Conservation (phyloP, 2,888 invertebrate species). For the Andrena hattorfiana region DNA sequence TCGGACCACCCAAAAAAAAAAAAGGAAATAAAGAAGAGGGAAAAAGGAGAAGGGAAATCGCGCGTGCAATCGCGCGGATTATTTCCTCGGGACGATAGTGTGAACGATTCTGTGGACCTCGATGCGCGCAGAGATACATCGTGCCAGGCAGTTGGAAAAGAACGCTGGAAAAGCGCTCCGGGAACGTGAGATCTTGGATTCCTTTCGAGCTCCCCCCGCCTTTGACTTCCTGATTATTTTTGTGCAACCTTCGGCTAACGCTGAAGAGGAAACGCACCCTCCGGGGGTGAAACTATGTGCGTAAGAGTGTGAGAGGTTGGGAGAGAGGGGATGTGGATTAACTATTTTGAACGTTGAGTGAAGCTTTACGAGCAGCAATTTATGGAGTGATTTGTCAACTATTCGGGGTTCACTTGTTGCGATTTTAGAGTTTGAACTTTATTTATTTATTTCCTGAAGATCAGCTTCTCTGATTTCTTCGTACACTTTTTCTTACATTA, state of each 20-base stretch:
- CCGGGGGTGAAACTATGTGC: too few relatives aligned
- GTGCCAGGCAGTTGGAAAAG: neutral
- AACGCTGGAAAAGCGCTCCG: neutral
- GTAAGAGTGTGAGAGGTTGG: too few relatives aligned
- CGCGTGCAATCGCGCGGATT: constrained; percentile 69
- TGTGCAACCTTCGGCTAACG: neutral
- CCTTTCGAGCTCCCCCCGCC: neutral
- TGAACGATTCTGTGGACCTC: constrained; percentile 33
- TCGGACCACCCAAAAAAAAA: constrained; percentile 79
- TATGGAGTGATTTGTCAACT: too few relatives aligned
- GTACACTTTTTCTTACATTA: too few relatives aligned
- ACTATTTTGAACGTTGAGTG: too few relatives aligned
- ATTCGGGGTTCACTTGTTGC: too few relatives aligned
- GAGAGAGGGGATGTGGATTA: too few relatives aligned
- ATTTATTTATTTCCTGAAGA: too few relatives aligned
- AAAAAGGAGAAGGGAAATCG: constrained; percentile 61
- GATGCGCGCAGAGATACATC: constrained; percentile 3
- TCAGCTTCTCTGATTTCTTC: too few relatives aligned
- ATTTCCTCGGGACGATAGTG: constrained; percentile 44
- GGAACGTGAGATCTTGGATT: constrained; percentile 27
- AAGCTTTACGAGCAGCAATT: too few relatives aligned
- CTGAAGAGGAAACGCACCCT: neutral
- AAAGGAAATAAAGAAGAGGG: constrained; percentile 22
- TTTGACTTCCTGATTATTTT: constrained; percentile 10
- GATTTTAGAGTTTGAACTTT: too few relatives aligned